Evolutionary conservation across 2,888 invertebrate genomes (phyloP), one percentile per base, ranked within the genome.

Genomic region (Campoplex capitator): DNA sequence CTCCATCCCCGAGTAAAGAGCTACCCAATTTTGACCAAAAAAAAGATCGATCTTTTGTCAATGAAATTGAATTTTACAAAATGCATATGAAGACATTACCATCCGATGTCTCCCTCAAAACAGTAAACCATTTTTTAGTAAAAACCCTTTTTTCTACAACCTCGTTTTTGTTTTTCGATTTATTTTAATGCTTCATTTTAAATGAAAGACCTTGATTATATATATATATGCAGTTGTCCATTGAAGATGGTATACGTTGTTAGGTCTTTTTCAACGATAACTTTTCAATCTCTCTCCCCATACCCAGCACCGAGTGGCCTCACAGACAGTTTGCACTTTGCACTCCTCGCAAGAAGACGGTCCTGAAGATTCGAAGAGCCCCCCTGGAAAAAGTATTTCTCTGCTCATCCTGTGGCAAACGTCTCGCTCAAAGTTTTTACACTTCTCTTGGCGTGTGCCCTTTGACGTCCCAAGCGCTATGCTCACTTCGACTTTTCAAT

Each of bases 401-500:
- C 71, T 65, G 51, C 79, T 65, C 32, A 35, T 71, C 70, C 62
- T 65, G 77, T 74, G 81, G 84, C 86, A 84, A 86, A 84, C 86
- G 73, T 67, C 84, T 77, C 77, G 86, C 84, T 78, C 81, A 84
- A 86, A 86, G 74, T 84, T 86, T 86, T 86, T 86, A 74, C 86
- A 84, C 86, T 84, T 80, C 74, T 80, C 71, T 48, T 32, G 68
- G 82, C 67, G 56, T 58, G 51, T 68, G 83, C 83, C 81, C 86
- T 86, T 86, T 86, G 86, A 86, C 84, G 86, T 79, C 75, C 73
- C 83, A 73, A 58, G 77, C 80, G 81, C 74, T 56, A 81, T 84
- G 84, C 86, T 86, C 83, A 80, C 86, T 84, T 86, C 81, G 83
- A 86, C 86, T 86, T 86, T 86, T 84, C 86, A 86, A 86, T 86